Base-by-base conservation (phyloP, 2,113 vertebrate species). In the Vireo altiloquus region DNA sequence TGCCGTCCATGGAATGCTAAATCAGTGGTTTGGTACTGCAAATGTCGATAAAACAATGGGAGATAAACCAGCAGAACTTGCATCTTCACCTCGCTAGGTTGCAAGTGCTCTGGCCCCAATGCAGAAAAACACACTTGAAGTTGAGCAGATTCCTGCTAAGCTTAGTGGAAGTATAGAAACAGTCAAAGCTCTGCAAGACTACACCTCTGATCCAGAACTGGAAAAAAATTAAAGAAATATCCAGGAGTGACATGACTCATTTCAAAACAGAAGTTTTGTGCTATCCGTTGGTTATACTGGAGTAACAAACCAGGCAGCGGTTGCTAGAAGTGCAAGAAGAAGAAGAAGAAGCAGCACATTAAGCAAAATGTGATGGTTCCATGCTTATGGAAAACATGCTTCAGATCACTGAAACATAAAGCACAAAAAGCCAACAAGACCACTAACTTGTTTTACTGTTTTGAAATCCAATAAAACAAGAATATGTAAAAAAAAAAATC, bases 391-490 rank as follows among this genome's bases (percentile, higher is more conserved):
- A 83, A 57, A 85, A 74, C 22, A 39, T 19, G 33, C 59, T 68
- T 83, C 35, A 75, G 27, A 86, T 71, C 42, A 49, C 15, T 60
- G 75, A 90, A 95, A 93, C 22, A 61, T 17, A 42, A 63, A 56
- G 30, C 30, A 33, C 49, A 72, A 87, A 94, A 81, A 54, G 23
- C 21, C 28, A 87, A 64, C 50, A 70, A 75, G 9, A 40, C 37
- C 66, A 40, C 33, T 57, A 46, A 70, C 63, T 88, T 65, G 15
- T 61, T 89, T 79, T 24, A 46, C 21, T 56, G 18, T 85, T 94
- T 56, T 80, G 78, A 89, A 91, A 90, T 65, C 19, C 49, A 82
- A 65, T 35, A 60, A 88, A 78, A 87, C 15, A 94, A 57, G 50
- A 64, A 66, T 80, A 80, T 30, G 30, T 30, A 66, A 24, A 23